Conservation (phyloP, 30 jellyfish, hydroid and myxozoan genomes). For the Cassiopea andromeda region DNA sequence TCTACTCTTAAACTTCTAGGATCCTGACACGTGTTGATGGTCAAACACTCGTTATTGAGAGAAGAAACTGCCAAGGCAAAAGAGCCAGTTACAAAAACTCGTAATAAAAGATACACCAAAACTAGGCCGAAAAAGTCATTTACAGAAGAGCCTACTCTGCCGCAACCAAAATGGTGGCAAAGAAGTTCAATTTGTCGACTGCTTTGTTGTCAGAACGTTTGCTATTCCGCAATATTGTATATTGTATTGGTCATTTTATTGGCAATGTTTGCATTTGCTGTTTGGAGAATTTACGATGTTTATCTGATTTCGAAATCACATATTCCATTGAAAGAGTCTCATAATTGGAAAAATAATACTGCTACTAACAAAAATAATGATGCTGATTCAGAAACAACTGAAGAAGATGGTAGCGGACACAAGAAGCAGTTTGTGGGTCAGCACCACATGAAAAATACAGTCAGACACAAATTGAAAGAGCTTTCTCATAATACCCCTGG, state of each 20-base stretch:
- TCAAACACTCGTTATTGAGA: conserved; percentile 64
- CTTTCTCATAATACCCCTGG: neutral
- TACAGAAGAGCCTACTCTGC: conserved; percentile 11
- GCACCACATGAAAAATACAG: neutral
- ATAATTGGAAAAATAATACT: neutral
- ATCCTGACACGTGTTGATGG: conserved; percentile 73
- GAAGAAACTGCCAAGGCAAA: conserved; percentile 63
- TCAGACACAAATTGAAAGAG: neutral
- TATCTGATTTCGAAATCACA: conserved; percentile 14
- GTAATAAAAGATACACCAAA: conserved; percentile 63
- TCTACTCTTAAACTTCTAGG: conserved; percentile 28
- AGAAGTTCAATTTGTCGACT: conserved; percentile 44
- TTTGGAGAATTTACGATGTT: conserved; percentile 57
- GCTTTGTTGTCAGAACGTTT: conserved; percentile 63
- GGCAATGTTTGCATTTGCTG: conserved; percentile 54
- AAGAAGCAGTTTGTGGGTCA: conserved; percentile 1
- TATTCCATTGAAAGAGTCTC: conserved; percentile 1
- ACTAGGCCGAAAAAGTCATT: conserved; percentile 48
- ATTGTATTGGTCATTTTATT: conserved; percentile 31
- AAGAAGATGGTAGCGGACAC: neutral
- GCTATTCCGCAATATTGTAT: conserved; percentile 42
- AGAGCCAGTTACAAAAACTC: conserved; percentile 56
- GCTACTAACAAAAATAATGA: neutral
- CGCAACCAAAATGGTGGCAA: conserved; percentile 66
- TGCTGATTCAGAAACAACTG: neutral